Evolutionary conservation across 2,888 invertebrate species (phyloP), one percentile per base, ranked within the genome.

Genomic region (Suillia variegata): DNA sequence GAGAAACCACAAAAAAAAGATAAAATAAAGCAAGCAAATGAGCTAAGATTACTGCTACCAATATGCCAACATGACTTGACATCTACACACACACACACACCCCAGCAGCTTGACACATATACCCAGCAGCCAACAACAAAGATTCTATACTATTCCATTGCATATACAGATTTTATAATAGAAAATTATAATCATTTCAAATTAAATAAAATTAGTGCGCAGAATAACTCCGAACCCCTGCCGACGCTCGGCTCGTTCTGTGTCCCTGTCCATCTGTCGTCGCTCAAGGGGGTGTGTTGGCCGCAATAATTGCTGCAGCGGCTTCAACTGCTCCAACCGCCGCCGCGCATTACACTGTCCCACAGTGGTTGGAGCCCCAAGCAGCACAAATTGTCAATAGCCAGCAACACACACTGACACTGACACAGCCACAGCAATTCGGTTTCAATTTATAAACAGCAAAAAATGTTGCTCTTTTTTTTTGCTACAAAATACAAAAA

Each of bases 201-300:
- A 38, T 8, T 38, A 45, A 17, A 20, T 15, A 47, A 52, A 57
- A 45, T 53, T 58, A 53, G 38, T 58, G 58, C 58, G 58, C 58
- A 58, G 34, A 57, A 31, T 18, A n/a, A 47, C 38, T 51, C 31
- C 51, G 51, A 52, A 18, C 51, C 31, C 47, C 57, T 15, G 20
- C 15, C 53, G 42, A 31, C n/a, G n/a, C 38, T 13, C 38, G 13
- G 15, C 38, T 4, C 31, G 6, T 31, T 31, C 31, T 31, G 6
- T 31, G 31, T 12, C 31, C n/a, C n/a, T n/a, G 31, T 12, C 31
- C 6, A 31, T 31, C 6, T 31, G 31, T 6, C 31, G 10, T n/a
- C 6, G 38, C 38, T n/a, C 6, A 38, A 13, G 38, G 38, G 38
- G 38, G 38, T 38, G 38, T 38, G 38, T 13, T 26, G 26, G 38